phyloP scores from a whole-genome alignment of 2,113 vertebrate genomes.

The Tychaedon coryphoeus region DNA sequence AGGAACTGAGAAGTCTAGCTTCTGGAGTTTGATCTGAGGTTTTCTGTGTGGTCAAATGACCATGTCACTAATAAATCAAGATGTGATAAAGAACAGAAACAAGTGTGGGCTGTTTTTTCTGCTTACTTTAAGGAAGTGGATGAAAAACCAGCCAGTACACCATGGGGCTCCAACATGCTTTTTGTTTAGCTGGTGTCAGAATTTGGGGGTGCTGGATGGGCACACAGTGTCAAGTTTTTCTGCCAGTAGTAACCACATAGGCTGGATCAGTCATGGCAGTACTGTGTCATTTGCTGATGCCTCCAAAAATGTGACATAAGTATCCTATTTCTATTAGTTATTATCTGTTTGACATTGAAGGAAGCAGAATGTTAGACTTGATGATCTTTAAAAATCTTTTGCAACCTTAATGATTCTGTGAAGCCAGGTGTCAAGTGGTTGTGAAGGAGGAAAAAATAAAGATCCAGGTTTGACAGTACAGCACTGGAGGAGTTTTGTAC shows the following conservation, averaged over 20 bases:
- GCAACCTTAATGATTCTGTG: neutral
- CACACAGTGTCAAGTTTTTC: slow-evolving; percentile 91
- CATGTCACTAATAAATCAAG: neutral
- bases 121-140: slow-evolving; percentile 94
- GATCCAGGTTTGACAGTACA: neutral
- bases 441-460: neutral
- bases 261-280: slow-evolving; percentile 92
- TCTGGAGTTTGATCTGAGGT: neutral
- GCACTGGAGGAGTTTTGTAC: neutral
- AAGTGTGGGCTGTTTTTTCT: slow-evolving; percentile 86
- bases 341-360: neutral
- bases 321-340: neutral
- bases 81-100: neutral
- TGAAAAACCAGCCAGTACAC: slow-evolving; percentile 88
- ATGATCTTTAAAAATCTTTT: neutral
- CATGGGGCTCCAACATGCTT: slow-evolving; percentile 92
- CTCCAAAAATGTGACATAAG: slow-evolving; percentile 86
- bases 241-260: slow-evolving; percentile 85
- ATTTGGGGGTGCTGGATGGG: slow-evolving; percentile 89
- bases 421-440: neutral
- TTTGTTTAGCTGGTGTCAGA: slow-evolving; percentile 93
- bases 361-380: neutral
- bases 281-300: slow-evolving; percentile 90
- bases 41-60: neutral
- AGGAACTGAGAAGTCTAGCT: neutral